These are phyloP conservation scores for Arctopsyche grandis DNA, from an alignment of 1,140 invertebrate species.

Conservation along the genomic window DNA sequence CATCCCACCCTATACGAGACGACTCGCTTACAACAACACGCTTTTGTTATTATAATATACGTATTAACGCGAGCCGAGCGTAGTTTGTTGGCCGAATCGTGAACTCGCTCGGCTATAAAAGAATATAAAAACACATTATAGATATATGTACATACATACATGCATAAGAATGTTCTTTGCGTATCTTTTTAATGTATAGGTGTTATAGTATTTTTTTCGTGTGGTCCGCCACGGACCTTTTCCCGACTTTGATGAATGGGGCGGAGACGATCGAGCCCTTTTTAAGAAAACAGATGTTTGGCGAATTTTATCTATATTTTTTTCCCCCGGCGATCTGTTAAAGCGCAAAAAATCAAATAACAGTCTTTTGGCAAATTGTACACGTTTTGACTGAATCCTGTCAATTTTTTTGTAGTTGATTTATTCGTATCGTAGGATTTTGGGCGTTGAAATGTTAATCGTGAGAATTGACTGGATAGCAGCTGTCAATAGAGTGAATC, in stretches of 20 bases:
- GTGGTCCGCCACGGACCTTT: conserved; percentile 16
- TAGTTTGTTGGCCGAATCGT: conserved; percentile 49
- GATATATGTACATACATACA: not conserved
- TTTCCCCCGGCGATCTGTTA: not conserved
- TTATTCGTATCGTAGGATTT: conserved; percentile 50
- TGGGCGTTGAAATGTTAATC: conserved; percentile 45
- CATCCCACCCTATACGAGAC: conserved; percentile 52
- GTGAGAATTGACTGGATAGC: conserved; percentile 35
- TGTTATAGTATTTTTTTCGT: conserved; percentile 2
- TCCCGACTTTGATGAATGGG: conserved; percentile 50
- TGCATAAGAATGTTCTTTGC: not conserved
- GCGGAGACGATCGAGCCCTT: conserved; percentile 35
- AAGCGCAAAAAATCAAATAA: conserved; percentile 32
- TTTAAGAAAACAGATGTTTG: conserved; percentile 52
- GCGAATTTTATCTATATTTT: conserved; percentile 34
- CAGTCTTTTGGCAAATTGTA: conserved; percentile 49
- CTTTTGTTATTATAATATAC: conserved; percentile 49
- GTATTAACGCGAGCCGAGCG: not conserved
- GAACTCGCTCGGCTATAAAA: conserved; percentile 41
- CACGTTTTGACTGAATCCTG: conserved; percentile 38
- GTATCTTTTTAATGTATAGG: not conserved
- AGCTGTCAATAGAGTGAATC: not conserved
- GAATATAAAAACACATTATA: not conserved
- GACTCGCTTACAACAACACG: conserved; percentile 42
- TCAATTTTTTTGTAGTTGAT: conserved; percentile 47